These are phyloP conservation scores for Calameuta pallipes DNA, from an alignment of 2,888 invertebrate species.

Conservation along the genomic window DNA sequence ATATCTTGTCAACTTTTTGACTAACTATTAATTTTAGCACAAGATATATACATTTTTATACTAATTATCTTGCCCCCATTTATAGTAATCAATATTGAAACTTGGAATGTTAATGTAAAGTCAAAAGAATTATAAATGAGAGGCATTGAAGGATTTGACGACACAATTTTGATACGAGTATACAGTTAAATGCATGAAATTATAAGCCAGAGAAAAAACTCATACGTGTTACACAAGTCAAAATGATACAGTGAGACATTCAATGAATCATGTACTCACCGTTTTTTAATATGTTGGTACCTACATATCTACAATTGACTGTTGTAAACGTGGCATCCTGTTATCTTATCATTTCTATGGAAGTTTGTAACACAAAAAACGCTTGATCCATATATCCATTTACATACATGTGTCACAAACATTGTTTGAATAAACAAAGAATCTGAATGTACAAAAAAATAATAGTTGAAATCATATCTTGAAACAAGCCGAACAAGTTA, in stretches of 20 bases:
- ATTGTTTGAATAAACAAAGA: not conserved
- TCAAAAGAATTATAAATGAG: not conserved
- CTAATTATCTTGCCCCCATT: not conserved
- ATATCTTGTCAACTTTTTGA: not conserved
- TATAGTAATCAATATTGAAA: not conserved
- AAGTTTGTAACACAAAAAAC: not conserved
- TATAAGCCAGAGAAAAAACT: not conserved
- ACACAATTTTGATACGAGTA: not conserved
- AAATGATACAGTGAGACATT: not conserved
- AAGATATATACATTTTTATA: not conserved
- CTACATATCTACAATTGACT: not conserved
- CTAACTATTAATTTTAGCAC: not conserved
- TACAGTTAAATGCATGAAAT: not conserved
- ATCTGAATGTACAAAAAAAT: not conserved
- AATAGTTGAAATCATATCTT: not conserved
- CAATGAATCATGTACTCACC: not conserved
- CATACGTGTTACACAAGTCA: conserved; percentile 1
- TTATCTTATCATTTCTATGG: not conserved
- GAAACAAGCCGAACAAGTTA: not conserved
- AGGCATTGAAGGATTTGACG: not conserved
- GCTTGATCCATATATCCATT: not conserved
- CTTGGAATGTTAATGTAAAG: not conserved
- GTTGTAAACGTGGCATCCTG: not conserved
- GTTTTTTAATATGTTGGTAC: not conserved
- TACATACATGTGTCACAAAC: not conserved